Evolutionary conservation across 2,797 vertebrate species (phyloP), one percentile per base, ranked within the genome.

Genomic region (Thamnophis elegans): DNA sequence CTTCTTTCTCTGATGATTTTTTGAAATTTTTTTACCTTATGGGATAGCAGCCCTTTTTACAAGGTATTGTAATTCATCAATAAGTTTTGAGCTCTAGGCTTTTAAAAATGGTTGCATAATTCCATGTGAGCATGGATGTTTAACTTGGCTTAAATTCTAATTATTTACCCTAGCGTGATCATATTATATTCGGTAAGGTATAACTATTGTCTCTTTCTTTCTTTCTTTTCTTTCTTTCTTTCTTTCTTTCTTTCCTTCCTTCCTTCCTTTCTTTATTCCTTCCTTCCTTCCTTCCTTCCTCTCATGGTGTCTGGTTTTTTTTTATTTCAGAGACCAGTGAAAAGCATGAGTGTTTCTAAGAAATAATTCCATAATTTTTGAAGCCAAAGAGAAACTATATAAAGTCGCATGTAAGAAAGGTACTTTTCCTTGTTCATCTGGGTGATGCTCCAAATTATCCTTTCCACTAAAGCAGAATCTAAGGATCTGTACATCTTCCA

Each of bases 391-490:
- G n/a, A 59, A 93, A 94, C 95, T 94, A 91, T 91, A 91, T 89
- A 95, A 95, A 94, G 94, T 95, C 94, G 95, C 93, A 93, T 95
- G 93, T 92, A 96, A 96, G 94, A 97, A 94, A 95, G 94, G 93
- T 78, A 92, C 87, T 54, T 91, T 42, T 42, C n/a, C 32, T 22
- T 78, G 32, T 78, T 78, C 73, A 47, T 42, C 36, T 47, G 73
- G 36, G 36, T 82, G 36, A 47, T 82, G 42, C 20, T 82, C 42
- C 20, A 82, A 82, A 82, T 47, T 82, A 22, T 82, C 22, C 36
- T 82, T 22, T 47, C 73, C 73, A 47, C 3, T 82, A 82, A 82
- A 47, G 36, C 11, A 22, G 10, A 68, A 68, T 18, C 65, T 68
- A 68, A 68, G 14, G 18, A 32, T 13, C 20, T 82, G 42, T 47